Percentiles rank a stretch among this genome's conserved stretches.
phyloP scores from a whole-genome alignment of 2,113 vertebrate genomes.

The Erpornis zantholeuca region DNA sequence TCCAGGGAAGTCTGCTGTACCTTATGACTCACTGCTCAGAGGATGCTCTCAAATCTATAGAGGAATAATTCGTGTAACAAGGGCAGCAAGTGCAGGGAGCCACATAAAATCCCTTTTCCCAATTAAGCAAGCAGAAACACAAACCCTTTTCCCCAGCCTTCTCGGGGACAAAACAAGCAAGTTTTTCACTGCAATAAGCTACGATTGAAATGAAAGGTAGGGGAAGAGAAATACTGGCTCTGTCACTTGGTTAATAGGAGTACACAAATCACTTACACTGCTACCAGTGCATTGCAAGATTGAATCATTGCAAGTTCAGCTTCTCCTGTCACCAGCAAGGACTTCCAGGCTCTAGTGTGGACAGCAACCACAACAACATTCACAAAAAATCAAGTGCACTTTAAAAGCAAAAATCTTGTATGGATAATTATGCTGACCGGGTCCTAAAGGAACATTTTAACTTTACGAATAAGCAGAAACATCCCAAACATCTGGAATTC shows the following conservation, averaged over 20 bases:
- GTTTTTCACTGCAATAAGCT: neutral
- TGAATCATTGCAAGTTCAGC: neutral
- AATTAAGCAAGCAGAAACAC: neutral
- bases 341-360: neutral
- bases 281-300: accelerated
- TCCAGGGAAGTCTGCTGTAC: neutral
- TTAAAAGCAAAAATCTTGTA: neutral
- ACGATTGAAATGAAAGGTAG: neutral
- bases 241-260: neutral
- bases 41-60: neutral
- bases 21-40: neutral
- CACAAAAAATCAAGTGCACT: neutral
- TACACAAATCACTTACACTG: neutral
- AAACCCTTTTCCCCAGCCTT: neutral
- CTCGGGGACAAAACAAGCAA: neutral
- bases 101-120: neutral
- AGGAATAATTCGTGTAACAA: neutral
- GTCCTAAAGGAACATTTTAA: neutral
- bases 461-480: neutral
- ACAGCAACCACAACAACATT: neutral
- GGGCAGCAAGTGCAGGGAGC: neutral
- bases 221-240: neutral
- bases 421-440: neutral
- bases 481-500: neutral
- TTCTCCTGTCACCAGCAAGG: neutral